A percentile compares a stretch with the other conserved stretches of the same genome.
Conservation (phyloP, 23 tunicate species). For the Clavelina lepadiformis region DNA sequence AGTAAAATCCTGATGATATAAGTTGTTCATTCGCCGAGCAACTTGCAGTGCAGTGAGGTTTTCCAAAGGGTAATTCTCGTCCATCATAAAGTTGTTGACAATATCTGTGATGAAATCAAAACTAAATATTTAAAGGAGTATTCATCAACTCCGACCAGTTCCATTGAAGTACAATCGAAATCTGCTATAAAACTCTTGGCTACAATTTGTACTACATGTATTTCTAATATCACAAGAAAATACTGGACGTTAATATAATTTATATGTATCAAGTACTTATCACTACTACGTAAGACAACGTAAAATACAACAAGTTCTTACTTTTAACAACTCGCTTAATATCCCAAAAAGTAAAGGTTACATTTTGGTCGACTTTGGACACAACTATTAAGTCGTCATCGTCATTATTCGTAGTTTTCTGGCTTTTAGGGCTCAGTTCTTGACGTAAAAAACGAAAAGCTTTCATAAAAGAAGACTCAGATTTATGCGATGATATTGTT, state of each 20-base stretch:
- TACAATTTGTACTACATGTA: too few species aligned
- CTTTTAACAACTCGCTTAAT: constrained; percentile 18
- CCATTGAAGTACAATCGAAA: too few species aligned
- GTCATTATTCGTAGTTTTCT: neutral
- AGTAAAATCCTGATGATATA: constrained; percentile 61
- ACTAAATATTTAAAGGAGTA: neutral
- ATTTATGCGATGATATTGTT: too few species aligned
- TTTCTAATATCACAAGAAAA: too few species aligned
- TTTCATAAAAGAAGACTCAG: too few species aligned
- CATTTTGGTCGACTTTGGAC: neutral
- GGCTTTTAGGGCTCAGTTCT: neutral
- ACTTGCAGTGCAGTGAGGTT: constrained; percentile 25
- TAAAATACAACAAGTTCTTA: too few species aligned
- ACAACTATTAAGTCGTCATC: constrained; percentile 44
- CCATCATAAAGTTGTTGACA: constrained; percentile 20
- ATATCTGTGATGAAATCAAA: constrained; percentile 11
- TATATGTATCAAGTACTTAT: too few species aligned
- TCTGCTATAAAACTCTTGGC: constrained; percentile 2
- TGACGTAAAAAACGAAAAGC: too few species aligned
- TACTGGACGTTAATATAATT: too few species aligned
- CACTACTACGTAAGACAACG: too few species aligned
- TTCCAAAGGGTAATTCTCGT: constrained; percentile 3
- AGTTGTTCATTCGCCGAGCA: constrained; percentile 31
- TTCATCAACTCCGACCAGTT: neutral
- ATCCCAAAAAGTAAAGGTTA: neutral